Conservation (phyloP, 2,797 vertebrate genomes). For the Melanotaenia pygmaea region DNA sequence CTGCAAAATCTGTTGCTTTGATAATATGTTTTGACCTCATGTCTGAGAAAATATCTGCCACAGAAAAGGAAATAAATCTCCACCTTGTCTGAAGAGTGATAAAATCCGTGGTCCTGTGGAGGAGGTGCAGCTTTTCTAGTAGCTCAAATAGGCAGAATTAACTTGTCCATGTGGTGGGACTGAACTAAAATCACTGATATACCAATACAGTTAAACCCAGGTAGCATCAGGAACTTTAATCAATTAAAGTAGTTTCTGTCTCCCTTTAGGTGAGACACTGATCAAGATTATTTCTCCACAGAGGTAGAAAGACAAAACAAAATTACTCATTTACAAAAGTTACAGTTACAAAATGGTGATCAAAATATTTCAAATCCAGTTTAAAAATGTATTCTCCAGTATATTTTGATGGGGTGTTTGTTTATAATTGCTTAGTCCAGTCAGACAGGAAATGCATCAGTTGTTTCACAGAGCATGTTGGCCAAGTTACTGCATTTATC, state of each 20-base stretch:
- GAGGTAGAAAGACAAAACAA: not conserved
- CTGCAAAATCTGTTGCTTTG: not conserved
- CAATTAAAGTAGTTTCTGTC: too few relatives aligned
- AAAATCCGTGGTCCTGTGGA: not conserved
- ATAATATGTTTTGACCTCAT: not conserved
- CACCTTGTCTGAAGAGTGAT: not conserved
- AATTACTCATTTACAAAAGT: too few relatives aligned
- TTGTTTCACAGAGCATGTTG: not conserved
- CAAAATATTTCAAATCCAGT: not conserved
- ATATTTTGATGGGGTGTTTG: not conserved
- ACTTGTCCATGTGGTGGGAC: not conserved
- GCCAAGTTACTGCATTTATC: not conserved
- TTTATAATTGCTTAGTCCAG: not conserved
- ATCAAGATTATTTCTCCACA: not conserved
- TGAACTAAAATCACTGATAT: not conserved
- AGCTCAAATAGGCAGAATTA: not conserved
- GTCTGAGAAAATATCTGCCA: not conserved
- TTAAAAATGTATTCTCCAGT: not conserved
- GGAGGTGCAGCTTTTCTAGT: not conserved
- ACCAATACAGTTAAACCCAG: not conserved
- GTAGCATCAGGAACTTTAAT: not conserved
- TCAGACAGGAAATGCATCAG: not conserved
- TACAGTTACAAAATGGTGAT: not conserved
- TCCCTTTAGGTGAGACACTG: not conserved
- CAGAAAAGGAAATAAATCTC: conserved; percentile 1